A percentile compares a stretch with the other conserved stretches of the same genome.
phyloP scores from a whole-genome alignment of 2,888 invertebrate species.

The Caenorhabditis sp. region DNA sequence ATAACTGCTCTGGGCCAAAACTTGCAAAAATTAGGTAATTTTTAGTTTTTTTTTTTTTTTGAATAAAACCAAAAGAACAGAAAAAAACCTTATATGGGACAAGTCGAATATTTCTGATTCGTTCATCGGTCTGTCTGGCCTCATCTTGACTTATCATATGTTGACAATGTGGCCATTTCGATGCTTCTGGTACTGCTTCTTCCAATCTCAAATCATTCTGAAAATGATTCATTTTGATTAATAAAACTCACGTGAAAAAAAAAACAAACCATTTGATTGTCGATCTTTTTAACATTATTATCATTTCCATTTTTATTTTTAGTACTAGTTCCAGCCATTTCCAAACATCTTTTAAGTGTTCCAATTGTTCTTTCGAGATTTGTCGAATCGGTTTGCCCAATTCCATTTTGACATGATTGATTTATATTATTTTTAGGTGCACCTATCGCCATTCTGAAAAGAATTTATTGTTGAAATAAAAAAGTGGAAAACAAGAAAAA shows the following conservation, averaged over 20 bases:
- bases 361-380: constrained; percentile 31
- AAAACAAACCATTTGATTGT: constrained; percentile 21
- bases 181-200: constrained; percentile 47
- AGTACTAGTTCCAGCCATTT: constrained; percentile 16
- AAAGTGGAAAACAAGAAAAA: not conserved
- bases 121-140: constrained; percentile 29
- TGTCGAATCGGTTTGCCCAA: not conserved
- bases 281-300: constrained; percentile 22
- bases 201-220: constrained; percentile 21
- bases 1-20: too few relatives aligned
- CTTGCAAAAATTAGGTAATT: not conserved
- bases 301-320: constrained; percentile 17
- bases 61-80: too few relatives aligned
- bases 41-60: too few relatives aligned
- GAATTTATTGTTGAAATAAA: not conserved
- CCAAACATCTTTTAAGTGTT: constrained; percentile 27
- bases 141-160: constrained; percentile 53
- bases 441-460: constrained; percentile 33
- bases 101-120: constrained; percentile 31
- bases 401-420: not conserved
- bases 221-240: not conserved
- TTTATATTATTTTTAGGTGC: constrained; percentile 20
- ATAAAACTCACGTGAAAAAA: not conserved
- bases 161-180: constrained; percentile 54
- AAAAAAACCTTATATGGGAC: constrained; percentile 33